phyloP scores from a whole-genome alignment of 2,113 vertebrate genomes.

The Hiodon alosoides region DNA sequence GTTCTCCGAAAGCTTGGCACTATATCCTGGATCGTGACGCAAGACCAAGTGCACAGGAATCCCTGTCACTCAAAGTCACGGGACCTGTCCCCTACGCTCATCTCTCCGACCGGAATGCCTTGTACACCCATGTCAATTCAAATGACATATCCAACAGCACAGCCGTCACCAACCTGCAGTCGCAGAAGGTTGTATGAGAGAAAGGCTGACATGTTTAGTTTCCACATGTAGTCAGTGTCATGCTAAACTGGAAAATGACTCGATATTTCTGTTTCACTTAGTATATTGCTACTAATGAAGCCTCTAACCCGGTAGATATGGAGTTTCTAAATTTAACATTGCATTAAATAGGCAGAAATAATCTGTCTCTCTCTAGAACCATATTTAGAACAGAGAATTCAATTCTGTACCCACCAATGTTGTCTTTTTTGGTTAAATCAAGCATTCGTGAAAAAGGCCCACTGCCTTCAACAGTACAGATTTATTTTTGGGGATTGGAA shows the following conservation, averaged over 20 bases:
- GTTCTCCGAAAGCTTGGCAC: slow-evolving; percentile 30
- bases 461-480: background rate
- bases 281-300: too few species aligned
- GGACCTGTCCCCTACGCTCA: background rate
- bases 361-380: too few species aligned
- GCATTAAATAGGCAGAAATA: too few species aligned
- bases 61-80: too few species aligned
- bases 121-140: background rate
- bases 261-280: background rate
- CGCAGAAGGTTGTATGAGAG: background rate
- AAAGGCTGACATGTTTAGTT: background rate
- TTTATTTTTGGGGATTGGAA: background rate
- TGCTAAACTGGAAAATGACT: background rate
- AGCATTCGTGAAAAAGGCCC: background rate
- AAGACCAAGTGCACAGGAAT: too few species aligned
- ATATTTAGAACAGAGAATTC: too few species aligned
- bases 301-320: too few species aligned
- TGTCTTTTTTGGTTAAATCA: background rate
- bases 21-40: slow-evolving; percentile 1
- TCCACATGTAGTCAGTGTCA: background rate
- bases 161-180: too few species aligned
- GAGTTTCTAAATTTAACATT: too few species aligned
- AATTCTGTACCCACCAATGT: too few species aligned
- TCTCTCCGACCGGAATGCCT: background rate
- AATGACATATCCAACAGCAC: too few species aligned